Conservation (phyloP, 2,888 invertebrate genomes). For the Escarpia spicata region DNA sequence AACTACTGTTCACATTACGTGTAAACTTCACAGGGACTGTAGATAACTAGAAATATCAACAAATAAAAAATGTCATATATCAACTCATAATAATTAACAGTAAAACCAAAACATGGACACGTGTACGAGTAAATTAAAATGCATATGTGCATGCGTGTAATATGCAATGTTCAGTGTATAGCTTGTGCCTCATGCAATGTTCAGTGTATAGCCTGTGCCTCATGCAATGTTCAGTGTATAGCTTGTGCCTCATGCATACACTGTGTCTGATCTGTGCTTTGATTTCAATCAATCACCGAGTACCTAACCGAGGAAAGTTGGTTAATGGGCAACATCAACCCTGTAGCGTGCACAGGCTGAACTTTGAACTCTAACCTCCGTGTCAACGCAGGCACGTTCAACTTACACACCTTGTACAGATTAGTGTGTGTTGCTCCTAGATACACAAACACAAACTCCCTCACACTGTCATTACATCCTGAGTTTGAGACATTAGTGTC, state of each 20-base stretch:
- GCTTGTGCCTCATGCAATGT: neutral
- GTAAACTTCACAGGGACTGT: neutral
- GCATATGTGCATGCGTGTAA: neutral
- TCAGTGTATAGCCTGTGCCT: neutral
- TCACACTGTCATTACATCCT: neutral
- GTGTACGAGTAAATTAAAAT: neutral
- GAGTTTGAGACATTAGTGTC: neutral
- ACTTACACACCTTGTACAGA: neutral
- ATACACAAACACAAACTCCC: neutral
- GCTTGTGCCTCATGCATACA: neutral
- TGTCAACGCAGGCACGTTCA: neutral
- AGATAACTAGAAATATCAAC: neutral
- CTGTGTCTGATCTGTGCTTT: neutral
- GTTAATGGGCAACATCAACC: neutral
- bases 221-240: neutral
- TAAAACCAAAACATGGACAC: neutral
- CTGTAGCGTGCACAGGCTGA: neutral
- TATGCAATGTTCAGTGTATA: neutral
- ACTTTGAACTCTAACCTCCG: constrained; percentile 3
- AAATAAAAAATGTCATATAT: neutral
- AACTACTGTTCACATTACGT: neutral
- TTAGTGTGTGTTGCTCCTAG: neutral
- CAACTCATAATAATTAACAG: neutral
- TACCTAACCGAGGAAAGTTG: neutral
- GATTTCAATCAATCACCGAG: neutral